A percentile compares a stretch with the other conserved stretches of the same genome.
Evolutionary conservation across 2,888 invertebrate genomes (phyloP).

Genomic region (Fragum fragum): DNA sequence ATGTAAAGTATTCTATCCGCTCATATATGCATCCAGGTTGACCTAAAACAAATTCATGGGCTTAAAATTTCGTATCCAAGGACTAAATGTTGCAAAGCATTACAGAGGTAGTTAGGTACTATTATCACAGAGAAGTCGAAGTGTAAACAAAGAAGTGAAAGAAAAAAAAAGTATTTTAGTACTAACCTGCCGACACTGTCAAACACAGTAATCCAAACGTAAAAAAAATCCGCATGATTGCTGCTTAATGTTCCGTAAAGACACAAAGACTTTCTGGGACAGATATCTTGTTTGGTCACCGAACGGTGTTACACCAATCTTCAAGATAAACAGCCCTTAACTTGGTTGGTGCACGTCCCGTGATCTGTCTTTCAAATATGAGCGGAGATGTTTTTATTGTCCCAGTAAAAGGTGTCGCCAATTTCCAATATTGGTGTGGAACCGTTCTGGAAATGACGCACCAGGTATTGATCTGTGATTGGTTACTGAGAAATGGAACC

Average conservation of each 20-base stretch:
- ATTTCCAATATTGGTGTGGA: background rate
- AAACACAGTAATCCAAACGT: conserved; percentile 1
- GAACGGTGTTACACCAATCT: background rate
- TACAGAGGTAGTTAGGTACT: no score
- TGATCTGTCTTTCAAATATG: background rate
- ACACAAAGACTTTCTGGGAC: background rate
- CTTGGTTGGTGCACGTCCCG: background rate
- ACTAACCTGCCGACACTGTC: background rate
- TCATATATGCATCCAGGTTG: no score
- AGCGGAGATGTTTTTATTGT: background rate
- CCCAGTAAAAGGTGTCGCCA: background rate
- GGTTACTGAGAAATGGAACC: background rate
- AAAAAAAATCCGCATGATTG: background rate
- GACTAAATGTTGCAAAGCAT: no score
- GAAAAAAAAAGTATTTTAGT: background rate
- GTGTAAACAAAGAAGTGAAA: no score
- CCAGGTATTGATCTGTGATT: background rate
- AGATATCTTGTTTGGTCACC: background rate
- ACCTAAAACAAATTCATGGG: no score
- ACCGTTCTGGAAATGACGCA: conserved; percentile 2
- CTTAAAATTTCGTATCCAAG: no score
- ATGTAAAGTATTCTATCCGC: no score
- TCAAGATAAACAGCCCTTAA: no score
- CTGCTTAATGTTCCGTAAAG: background rate
- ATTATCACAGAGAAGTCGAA: no score